Conservation (phyloP, 2,113 vertebrate species). For the Chionomys nivalis region DNA sequence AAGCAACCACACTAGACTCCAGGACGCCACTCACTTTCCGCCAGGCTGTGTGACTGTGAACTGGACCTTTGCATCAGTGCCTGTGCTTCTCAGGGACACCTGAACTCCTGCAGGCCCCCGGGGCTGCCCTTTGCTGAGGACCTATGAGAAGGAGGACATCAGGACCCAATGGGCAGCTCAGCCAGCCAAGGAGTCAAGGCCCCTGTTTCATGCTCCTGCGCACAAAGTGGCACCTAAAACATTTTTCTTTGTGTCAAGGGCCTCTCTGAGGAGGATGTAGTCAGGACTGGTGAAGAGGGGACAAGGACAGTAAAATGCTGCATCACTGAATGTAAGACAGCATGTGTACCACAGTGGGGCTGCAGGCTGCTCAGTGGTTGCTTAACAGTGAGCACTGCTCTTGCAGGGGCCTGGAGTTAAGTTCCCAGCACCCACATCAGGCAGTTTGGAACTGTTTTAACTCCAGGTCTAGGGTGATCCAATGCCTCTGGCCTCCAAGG, state of each 20-base stretch:
- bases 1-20: neutral
- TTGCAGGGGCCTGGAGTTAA: too few species aligned
- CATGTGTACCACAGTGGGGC: neutral
- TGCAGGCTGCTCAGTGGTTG: neutral
- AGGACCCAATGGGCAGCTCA: fast-evolving
- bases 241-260: neutral
- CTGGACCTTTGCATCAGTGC: conserved; percentile 90
- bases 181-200: neutral
- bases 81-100: conserved; percentile 89
- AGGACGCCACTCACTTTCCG: conserved; percentile 92
- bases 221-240: fast-evolving
- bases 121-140: conserved; percentile 95
- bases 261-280: neutral
- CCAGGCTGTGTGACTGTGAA: conserved; percentile 91
- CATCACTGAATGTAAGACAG: neutral
- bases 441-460: neutral
- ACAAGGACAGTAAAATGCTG: neutral
- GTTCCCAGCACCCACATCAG: neutral
- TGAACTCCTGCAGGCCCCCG: conserved; percentile 95
- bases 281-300: fast-evolving
- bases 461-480: neutral
- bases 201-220: too few species aligned
- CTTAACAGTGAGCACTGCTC: neutral
- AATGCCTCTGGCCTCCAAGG: neutral
- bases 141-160: conserved; percentile 84